Conservation (phyloP, 2,113 vertebrate genomes). For the Caranx melampygus region DNA sequence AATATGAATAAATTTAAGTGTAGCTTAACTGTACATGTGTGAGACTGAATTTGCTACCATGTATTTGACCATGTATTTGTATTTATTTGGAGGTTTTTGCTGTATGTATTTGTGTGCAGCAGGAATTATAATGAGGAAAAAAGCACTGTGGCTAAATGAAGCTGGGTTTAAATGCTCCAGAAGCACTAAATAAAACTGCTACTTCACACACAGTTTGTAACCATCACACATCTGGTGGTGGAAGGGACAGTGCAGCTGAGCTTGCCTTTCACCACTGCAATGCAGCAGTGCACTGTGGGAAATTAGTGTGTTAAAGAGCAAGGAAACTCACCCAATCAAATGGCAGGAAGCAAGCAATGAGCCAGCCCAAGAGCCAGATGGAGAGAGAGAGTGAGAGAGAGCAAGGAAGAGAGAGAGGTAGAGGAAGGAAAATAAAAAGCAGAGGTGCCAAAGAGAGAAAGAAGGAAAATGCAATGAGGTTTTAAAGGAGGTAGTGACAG, state of each 20-base stretch:
- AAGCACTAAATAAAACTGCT: conserved; percentile 27
- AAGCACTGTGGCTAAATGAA: conserved; percentile 44
- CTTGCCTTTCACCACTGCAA: conserved; percentile 70
- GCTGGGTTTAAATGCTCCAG: conserved; percentile 30
- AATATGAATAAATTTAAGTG: neutral
- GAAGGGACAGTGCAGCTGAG: conserved; percentile 60
- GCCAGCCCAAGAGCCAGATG: conserved; percentile 79
- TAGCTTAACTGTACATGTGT: neutral
- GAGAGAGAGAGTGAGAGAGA: conserved; percentile 49
- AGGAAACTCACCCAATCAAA: conserved; percentile 82
- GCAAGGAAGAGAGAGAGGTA: conserved; percentile 26
- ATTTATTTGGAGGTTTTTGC: neutral
- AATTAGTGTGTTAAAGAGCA: conserved; percentile 73
- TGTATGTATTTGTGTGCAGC: conserved; percentile 19
- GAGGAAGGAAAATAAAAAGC: conserved; percentile 33
- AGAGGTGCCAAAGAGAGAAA: conserved; percentile 50
- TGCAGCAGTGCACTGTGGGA: conserved; percentile 80
- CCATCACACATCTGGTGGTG: conserved; percentile 46
- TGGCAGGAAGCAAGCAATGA: conserved; percentile 83
- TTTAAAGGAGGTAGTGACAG: conserved; percentile 54
- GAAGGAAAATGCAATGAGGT: conserved; percentile 51
- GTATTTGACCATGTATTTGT: neutral
- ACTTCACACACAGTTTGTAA: conserved; percentile 41
- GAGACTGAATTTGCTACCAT: neutral
- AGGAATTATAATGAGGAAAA: conserved; percentile 23